Conservation (phyloP, 2,113 vertebrate species). For the Hypanus sabinus region DNA sequence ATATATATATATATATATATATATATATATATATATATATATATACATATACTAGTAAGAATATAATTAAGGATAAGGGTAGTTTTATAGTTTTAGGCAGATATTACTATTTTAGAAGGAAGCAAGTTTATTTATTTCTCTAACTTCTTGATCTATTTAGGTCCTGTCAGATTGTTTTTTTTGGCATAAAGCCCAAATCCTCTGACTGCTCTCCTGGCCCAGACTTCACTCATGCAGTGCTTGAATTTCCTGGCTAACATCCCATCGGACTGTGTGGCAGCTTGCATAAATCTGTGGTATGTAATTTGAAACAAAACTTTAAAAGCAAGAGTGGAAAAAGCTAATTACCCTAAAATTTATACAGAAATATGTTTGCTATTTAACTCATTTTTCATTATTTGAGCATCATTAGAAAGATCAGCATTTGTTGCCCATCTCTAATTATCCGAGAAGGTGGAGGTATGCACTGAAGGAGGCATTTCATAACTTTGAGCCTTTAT, state of each 20-base stretch:
- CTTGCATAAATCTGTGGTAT: background rate
- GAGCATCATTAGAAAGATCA: no score
- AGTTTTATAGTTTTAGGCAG: background rate
- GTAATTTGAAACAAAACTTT: background rate
- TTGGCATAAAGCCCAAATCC: background rate
- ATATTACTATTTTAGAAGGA: background rate
- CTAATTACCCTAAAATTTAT: background rate
- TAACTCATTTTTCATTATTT: no score
- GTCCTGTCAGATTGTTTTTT: background rate
- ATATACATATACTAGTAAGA: background rate
- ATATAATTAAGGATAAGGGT: background rate
- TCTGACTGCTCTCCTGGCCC: background rate
- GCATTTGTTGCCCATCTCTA: no score
- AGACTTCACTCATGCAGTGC: background rate
- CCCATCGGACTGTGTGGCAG: background rate
- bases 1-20: no score
- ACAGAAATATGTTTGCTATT: background rate
- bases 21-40: no score
- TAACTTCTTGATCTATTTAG: background rate
- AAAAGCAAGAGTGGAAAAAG: background rate
- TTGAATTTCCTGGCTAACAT: conserved; percentile 16
- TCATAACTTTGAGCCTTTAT: no score
- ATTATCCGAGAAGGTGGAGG: background rate
- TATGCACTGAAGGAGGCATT: no score
- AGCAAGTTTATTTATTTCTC: background rate